Base-by-base conservation (phyloP, 2,797 vertebrate species). In the Pelodytes ibericus region DNA sequence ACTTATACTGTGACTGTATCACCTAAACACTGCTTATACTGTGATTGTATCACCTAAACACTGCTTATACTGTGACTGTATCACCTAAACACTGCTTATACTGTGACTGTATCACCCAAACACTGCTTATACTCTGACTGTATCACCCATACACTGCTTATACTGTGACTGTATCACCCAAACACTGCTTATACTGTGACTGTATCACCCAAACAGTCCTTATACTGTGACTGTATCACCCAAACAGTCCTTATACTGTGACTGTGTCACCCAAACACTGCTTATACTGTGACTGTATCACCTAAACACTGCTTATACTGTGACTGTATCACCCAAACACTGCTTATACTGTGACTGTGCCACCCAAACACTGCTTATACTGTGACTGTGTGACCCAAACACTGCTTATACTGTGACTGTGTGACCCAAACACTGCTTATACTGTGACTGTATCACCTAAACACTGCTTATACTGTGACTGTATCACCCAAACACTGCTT, bases 241-340 rank as follows among this genome's bases (percentile, higher is more conserved):
- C 29, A 11, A 20, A 31, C 51, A 80, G n/a, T n/a, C n/a, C n/a
- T n/a, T n/a, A n/a, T n/a, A n/a, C n/a, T n/a, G n/a, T n/a, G n/a
- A n/a, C n/a, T n/a, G n/a, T n/a, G n/a, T n/a, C n/a, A n/a, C 36
- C 59, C 22, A 7, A 2, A 3, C 10, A 11, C 25, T 18, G 4
- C 3, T 0, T 16, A 0, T 26, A 24, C 3, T 27, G 13, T 15
- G 22, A 30, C 30, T 11, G 47, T n/a, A 5, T 31, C 57, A 16
- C 13, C 16, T 29, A 11, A 20, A 31, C 51, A 80, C 36, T 61
- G n/a, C n/a, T n/a, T n/a, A n/a, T n/a, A n/a, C n/a, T n/a, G n/a
- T n/a, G n/a, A n/a, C n/a, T n/a, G n/a, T n/a, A n/a, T n/a, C n/a
- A n/a, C n/a, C n/a, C 22, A 7, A 2, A 3, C 10, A 11, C 25